Conservation (phyloP, 2,888 invertebrate genomes). For the Linyphia triangularis region DNA sequence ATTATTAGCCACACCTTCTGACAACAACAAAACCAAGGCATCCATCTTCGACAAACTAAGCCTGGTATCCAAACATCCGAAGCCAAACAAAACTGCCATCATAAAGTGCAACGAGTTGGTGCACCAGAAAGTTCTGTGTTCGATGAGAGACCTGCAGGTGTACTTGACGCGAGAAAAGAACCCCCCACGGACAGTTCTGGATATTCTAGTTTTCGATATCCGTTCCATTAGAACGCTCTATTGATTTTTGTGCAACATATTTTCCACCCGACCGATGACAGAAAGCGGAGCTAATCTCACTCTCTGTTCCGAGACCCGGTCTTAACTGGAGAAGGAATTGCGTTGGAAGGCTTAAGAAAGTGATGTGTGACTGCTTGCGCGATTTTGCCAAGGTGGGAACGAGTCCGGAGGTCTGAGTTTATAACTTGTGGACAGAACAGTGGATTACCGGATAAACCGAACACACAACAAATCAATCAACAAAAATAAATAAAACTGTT, state of each 20-base stretch:
- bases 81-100: neutral
- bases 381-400: neutral
- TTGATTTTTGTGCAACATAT: slow-evolving; percentile 43
- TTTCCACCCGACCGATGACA: slow-evolving; percentile 47
- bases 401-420: too few species aligned
- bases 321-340: slow-evolving; percentile 6
- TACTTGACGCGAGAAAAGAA: slow-evolving; percentile 37
- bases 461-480: too few species aligned
- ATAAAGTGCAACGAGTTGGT: neutral
- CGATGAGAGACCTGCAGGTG: slow-evolving; percentile 52
- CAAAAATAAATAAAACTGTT: too few species aligned
- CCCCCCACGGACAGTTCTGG: slow-evolving; percentile 15
- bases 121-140: neutral
- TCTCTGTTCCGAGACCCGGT: slow-evolving; percentile 30
- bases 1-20: neutral
- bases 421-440: too few species aligned
- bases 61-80: neutral
- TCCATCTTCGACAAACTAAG: neutral
- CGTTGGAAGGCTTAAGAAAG: neutral
- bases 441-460: too few species aligned
- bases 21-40: neutral
- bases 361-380: neutral
- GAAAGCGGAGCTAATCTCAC: slow-evolving; percentile 49
- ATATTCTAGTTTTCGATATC: slow-evolving; percentile 63
- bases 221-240: slow-evolving; percentile 64